phyloP scores from a whole-genome alignment of 2,797 vertebrate species.

The Botia almorhae region DNA sequence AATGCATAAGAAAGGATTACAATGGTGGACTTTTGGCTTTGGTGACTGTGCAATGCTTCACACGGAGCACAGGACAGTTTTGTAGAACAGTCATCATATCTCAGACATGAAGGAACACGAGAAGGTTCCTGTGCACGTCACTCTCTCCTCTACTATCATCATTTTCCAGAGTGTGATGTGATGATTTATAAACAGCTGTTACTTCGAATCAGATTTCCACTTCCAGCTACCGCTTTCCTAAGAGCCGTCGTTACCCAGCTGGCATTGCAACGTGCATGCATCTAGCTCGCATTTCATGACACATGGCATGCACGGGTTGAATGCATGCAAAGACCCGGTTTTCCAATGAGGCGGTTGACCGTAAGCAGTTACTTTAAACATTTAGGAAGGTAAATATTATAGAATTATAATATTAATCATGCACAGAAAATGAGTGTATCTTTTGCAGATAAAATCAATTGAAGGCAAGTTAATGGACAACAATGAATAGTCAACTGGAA shows the following conservation, averaged over 20 bases:
- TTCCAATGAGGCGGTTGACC: not conserved
- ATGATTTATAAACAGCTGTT: slow-evolving; percentile 45
- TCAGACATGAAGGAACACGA: not conserved
- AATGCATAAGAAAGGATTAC: not conserved
- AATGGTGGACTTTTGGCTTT: not conserved
- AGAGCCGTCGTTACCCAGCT: slow-evolving; percentile 2
- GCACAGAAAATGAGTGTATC: not conserved
- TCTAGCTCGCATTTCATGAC: slow-evolving; percentile 17
- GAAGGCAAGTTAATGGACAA: no score
- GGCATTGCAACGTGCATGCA: not conserved
- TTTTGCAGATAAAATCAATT: not conserved
- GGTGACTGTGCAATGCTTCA: not conserved
- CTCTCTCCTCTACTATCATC: not conserved
- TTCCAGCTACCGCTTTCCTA: slow-evolving; percentile 20
- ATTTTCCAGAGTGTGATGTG: not conserved
- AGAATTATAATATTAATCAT: no score
- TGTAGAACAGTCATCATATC: not conserved
- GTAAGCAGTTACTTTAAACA: not conserved
- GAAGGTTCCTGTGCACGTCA: not conserved
- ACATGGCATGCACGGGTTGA: not conserved
- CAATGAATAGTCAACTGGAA: not conserved
- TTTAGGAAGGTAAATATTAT: no score
- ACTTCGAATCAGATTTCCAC: slow-evolving; percentile 27
- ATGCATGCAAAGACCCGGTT: not conserved
- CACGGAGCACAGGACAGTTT: not conserved